Percentiles rank a stretch among this genome's conserved stretches.
Evolutionary conservation across 64 coral and sea anemone genomes (phyloP).

Genomic region (Stichodactyla mertensii): DNA sequence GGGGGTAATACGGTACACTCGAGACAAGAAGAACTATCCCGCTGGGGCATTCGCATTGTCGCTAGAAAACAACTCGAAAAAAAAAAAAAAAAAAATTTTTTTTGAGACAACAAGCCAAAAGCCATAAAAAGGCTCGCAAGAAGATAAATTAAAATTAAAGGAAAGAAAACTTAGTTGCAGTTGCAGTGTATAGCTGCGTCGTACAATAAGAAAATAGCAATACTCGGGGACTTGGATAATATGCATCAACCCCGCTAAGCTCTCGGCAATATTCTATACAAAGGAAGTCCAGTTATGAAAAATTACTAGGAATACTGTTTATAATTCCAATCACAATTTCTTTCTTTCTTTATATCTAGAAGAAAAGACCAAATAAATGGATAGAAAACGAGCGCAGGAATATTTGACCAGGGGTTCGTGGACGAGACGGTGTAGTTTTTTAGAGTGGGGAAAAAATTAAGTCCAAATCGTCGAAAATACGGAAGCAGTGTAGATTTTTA

Average conservation of each 20-base stretch:
- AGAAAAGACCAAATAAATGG: neutral
- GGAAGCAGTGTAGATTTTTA: slow-evolving; percentile 5
- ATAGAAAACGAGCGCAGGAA: neutral
- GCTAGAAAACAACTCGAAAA: neutral
- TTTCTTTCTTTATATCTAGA: neutral
- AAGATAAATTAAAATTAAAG: slow-evolving; percentile 14
- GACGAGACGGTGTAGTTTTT: neutral
- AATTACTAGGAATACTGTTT: neutral
- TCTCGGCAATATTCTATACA: neutral
- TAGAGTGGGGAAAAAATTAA: neutral
- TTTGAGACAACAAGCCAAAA: neutral
- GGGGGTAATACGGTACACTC: neutral
- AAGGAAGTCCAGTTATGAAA: neutral
- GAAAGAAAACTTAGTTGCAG: neutral
- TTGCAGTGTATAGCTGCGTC: neutral
- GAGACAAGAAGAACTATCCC: neutral
- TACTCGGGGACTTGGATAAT: neutral
- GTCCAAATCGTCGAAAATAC: neutral
- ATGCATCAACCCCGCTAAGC: neutral
- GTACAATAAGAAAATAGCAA: neutral
- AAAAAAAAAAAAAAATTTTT: no score
- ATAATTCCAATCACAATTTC: neutral
- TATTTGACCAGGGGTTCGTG: neutral
- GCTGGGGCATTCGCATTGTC: neutral
- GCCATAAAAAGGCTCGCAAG: neutral